Percentiles rank a stretch among this genome's conserved stretches.
phyloP scores from a whole-genome alignment of 2,888 invertebrate genomes.

The Reticulitermes lucifugus region DNA sequence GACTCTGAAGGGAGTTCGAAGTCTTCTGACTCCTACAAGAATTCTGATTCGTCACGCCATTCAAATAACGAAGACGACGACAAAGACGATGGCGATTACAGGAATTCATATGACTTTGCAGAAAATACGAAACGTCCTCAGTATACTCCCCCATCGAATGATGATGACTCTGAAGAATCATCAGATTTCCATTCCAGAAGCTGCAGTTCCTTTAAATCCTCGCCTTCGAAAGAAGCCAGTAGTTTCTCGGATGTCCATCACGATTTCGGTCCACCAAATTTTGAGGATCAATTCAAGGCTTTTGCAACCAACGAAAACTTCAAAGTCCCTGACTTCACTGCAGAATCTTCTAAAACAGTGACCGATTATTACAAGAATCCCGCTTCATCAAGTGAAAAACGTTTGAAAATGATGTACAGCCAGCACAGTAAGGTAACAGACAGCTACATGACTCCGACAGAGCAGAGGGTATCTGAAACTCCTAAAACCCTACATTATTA shows the following conservation, averaged over 20 bases:
- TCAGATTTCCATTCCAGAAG: not conserved
- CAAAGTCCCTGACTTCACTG: not conserved
- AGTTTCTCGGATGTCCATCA: not conserved
- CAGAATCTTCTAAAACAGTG: slow-evolving; percentile 11
- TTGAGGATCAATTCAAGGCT: slow-evolving; percentile 29
- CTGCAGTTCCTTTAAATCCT: not conserved
- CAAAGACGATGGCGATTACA: not conserved
- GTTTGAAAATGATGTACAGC: not conserved
- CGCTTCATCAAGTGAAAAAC: not conserved
- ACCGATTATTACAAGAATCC: not conserved
- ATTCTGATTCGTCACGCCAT: not conserved
- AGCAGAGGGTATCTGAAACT: not conserved
- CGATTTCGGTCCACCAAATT: not conserved
- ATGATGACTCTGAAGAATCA: not conserved
- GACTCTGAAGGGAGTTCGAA: not conserved
- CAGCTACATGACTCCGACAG: not conserved
- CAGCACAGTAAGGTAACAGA: not conserved
- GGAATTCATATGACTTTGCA: slow-evolving; percentile 2
- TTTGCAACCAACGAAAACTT: slow-evolving; percentile 13
- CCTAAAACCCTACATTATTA: slow-evolving; percentile 21
- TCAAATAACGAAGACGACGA: slow-evolving; percentile 17
- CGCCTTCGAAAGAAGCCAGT: not conserved
- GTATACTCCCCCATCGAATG: not conserved
- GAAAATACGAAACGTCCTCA: slow-evolving; percentile 1
- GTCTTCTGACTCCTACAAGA: not conserved